A percentile compares a stretch with the other conserved stretches of the same genome.
phyloP scores from a whole-genome alignment of 2,888 invertebrate genomes.

The Amphipyra tragopoginis region DNA sequence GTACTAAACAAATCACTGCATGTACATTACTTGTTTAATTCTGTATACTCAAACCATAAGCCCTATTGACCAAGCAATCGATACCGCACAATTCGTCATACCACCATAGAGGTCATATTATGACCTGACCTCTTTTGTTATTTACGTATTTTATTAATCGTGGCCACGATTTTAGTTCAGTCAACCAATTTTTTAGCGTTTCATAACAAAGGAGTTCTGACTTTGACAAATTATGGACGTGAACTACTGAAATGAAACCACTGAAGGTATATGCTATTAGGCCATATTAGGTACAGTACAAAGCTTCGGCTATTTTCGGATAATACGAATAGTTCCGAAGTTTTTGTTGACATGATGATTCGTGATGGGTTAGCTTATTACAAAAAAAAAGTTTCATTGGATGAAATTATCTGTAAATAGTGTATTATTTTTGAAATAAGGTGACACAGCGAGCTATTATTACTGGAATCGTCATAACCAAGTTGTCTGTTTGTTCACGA shows the following conservation, averaged over 20 bases:
- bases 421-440: background rate
- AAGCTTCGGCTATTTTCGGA: conserved; percentile 26
- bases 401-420: background rate
- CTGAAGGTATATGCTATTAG: conserved; percentile 23
- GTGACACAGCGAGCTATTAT: too few relatives aligned
- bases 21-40: conserved; percentile 27
- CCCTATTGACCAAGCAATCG: conserved; percentile 20
- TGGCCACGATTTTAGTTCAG: conserved; percentile 43
- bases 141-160: conserved; percentile 58
- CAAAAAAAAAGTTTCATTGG: conserved; percentile 26
- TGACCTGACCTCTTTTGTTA: conserved; percentile 52
- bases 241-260: conserved; percentile 47
- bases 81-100: conserved; percentile 34
- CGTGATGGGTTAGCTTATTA: conserved; percentile 29
- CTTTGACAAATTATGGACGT: conserved; percentile 60
- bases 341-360: conserved; percentile 17
- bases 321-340: conserved; percentile 29
- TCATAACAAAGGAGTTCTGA: conserved; percentile 51
- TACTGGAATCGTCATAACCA: too few relatives aligned
- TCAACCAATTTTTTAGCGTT: conserved; percentile 55
- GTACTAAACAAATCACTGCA: background rate
- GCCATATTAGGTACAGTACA: conserved; percentile 8
- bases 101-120: conserved; percentile 33
- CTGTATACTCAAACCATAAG: background rate
- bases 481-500: too few relatives aligned